These are phyloP conservation scores for Diachasmimorpha longicaudata DNA, from an alignment of 1,140 invertebrate genomes.

Conservation along the genomic window DNA sequence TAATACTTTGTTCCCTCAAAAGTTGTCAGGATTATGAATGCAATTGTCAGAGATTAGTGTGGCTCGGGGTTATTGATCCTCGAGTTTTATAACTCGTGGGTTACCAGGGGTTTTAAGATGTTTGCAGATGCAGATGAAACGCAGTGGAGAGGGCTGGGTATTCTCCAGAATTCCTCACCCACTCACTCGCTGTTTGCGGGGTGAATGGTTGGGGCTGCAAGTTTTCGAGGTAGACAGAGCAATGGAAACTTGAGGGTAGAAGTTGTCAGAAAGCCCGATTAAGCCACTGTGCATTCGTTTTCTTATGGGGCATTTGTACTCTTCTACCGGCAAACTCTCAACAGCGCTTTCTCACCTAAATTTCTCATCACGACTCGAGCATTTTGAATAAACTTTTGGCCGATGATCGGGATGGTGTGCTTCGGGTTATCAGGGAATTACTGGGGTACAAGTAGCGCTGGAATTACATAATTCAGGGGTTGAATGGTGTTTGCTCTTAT, in stretches of 20 bases:
- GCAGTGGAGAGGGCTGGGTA: not conserved
- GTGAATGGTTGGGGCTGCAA: not conserved
- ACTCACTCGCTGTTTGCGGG: not conserved
- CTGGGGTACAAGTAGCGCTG: not conserved
- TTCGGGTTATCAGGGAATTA: not conserved
- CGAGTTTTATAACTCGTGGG: not conserved
- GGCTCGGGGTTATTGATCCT: not conserved
- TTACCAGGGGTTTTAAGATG: not conserved
- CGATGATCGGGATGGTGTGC: not conserved
- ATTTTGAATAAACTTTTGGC: not conserved
- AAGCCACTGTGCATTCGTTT: conserved; percentile 35
- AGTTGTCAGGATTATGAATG: not conserved
- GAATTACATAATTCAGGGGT: not conserved
- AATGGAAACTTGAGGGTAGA: conserved; percentile 26
- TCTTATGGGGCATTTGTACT: conserved; percentile 7
- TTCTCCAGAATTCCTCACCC: not conserved
- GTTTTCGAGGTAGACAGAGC: not conserved
- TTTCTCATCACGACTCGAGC: not conserved
- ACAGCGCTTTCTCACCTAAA: not conserved
- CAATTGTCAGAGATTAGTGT: conserved; percentile 7
- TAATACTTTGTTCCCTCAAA: not conserved
- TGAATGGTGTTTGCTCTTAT: not conserved
- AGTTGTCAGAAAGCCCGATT: conserved; percentile 36
- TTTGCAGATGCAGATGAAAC: conserved; percentile 6
- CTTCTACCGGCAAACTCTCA: not conserved